These are phyloP conservation scores for Carpatolechia fugitivella DNA, from an alignment of 2,888 invertebrate species.

Conservation along the genomic window DNA sequence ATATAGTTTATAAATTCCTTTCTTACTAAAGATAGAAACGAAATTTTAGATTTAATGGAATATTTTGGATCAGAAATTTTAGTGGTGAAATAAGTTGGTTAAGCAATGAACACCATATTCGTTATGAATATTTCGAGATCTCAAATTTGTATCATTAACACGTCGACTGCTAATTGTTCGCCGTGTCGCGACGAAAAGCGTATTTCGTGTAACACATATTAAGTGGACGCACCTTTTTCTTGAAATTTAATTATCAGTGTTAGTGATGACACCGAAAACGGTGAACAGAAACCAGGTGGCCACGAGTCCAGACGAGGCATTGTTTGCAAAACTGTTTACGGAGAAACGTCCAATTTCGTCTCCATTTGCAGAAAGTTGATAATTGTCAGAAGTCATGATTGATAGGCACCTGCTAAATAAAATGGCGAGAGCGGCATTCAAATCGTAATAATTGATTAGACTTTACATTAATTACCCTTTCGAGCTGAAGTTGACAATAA, in stretches of 20 bases:
- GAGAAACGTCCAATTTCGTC: conserved; percentile 45
- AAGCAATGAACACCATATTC: conserved; percentile 36
- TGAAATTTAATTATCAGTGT: conserved; percentile 75
- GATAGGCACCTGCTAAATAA: conserved; percentile 36
- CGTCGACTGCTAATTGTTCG: conserved; percentile 66
- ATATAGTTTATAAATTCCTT: not conserved
- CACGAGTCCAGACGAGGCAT: conserved; percentile 31
- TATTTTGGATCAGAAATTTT: not conserved
- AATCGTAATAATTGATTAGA: conserved; percentile 53
- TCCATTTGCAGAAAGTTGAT: conserved; percentile 65
- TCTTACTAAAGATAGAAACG: no score
- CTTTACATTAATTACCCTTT: conserved; percentile 58
- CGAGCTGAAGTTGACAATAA: conserved; percentile 52
- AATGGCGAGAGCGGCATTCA: conserved; percentile 36
- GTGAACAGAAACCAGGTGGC: conserved; percentile 45
- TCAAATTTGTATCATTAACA: conserved; percentile 71
- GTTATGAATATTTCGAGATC: conserved; percentile 45
- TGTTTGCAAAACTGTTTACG: conserved; percentile 64
- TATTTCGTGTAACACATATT: conserved; percentile 71
- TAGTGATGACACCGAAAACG: conserved; percentile 64
- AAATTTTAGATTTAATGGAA: no score
- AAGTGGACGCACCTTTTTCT: conserved; percentile 58
- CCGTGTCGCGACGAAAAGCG: conserved; percentile 54
- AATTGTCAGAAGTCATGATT: conserved; percentile 44
- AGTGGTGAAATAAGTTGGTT: conserved; percentile 18